Base-by-base conservation (phyloP, 2,888 invertebrate species). In the Drosophila testacea region DNA sequence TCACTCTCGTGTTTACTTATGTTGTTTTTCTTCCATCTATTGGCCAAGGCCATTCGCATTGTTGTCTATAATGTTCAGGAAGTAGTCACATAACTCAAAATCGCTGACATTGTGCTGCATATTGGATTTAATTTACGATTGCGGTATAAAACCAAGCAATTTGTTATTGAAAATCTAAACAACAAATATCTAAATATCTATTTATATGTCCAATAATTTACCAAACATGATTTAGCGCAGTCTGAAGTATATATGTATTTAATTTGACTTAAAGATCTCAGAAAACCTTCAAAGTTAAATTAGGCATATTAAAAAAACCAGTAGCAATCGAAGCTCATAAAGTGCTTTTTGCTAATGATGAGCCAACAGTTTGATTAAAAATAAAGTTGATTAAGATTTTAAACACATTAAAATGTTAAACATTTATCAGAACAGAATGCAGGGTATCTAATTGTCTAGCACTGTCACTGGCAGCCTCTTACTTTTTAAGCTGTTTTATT, bases 1-100 rank as follows among this genome's bases (percentile, higher is more conserved):
- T 70, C 65, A 77, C 30, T n/a, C 28, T 30, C 66, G 48, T 56
- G 55, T 39, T 22, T 16, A 30, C 27, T 47, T 28, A 16, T 63
- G 48, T 36, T 62, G 44, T 60, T 60, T 63, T 65, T 71, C 54
- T 54, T 55, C 38, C 51, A 60, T 63, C 77, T 66, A 69, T 47
- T 69, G n/a, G 65, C 57, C 85, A 82, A 82, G 82, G 85, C 77
- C 69, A 75, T 50, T 64, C 61, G 63, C 60, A 66, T 61, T 57
- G 68, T 60, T 52, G 47, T 59, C 32, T 51, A 50, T 60, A 41
- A 50, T 47, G 48, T 74, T 61, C 59, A 81, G 83, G 81, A 81
- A 81, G 81, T 83, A 39, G 38, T 44, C 57, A 65, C 61, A 77
- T 73, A 54, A 60, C 73, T 68, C 13, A 51, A 62, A 73, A 56